Evolutionary conservation across 2,888 invertebrate species (phyloP), one percentile per base, ranked within the genome.

Genomic region (Pterobdella sp.): DNA sequence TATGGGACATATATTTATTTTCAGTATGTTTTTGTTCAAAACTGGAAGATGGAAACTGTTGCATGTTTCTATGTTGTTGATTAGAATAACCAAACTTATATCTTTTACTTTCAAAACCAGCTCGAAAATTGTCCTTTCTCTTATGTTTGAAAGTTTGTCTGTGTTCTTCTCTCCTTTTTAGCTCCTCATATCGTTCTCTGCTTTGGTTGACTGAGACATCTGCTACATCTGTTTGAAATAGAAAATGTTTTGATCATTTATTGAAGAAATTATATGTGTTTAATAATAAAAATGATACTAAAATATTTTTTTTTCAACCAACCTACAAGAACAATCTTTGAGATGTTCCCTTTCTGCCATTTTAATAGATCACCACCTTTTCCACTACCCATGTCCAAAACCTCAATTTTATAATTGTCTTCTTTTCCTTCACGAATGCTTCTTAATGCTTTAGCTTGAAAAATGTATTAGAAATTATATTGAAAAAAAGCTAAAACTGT

Each of bases 351-450:
- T 82, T 91, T 93, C 88, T 93, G 81, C 83, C 97, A 99, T 84
- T 99, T 99, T n/a, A 91, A 86, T 49, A 98, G 86, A 84, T 99
- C 98, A 1, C 98, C 98, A 31, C 98, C 98, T 87, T 99, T 99
- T 0, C 98, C 98, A 82, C 95, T 95, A 79, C 95, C 94, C 87
- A 98, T 89, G 83, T 98, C 98, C 72, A 96, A 85, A 0, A 94
- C 92, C 74, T 88, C 74, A 2, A 83, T 76, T 32, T 56, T 29
- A 4, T 75, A 67, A 56, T 75, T 76, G 7, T 75, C 67, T 7
- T 71, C 60, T 29, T 65, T 70, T n/a, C 79, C 78, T 14, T 73
- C 60, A 67, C 79, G 75, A 42, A 42, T 42, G 42, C 42, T 18
- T 18, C 42, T 42, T 14, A 42, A 42, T 14, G 42, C 18, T 14